phyloP scores from a whole-genome alignment of 2,888 invertebrate genomes.

The Stratiomys singularior region DNA sequence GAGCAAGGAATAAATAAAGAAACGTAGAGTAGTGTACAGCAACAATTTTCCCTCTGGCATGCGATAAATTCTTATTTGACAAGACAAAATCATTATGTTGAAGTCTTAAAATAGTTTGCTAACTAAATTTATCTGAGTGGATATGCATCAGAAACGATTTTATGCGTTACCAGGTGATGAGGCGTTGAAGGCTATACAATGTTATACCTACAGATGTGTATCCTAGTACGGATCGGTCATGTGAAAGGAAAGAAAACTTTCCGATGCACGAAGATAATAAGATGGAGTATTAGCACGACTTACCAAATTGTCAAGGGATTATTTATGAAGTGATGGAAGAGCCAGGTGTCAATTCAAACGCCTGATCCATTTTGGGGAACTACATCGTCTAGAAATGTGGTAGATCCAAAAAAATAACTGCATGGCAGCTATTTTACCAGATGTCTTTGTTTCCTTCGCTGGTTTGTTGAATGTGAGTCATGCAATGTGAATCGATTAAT shows the following conservation, averaged over 20 bases:
- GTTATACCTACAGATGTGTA: not conserved
- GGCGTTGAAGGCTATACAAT: not conserved
- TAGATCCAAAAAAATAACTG: no score
- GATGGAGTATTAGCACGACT: not conserved
- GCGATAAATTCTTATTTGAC: constrained; percentile 42
- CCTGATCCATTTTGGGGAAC: no score
- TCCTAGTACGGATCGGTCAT: not conserved
- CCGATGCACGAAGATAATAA: not conserved
- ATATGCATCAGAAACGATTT: not conserved
- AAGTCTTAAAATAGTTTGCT: constrained; percentile 24
- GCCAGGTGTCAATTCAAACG: constrained; percentile 24
- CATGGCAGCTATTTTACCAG: no score
- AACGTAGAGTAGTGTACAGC: not conserved
- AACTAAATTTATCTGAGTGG: constrained; percentile 2
- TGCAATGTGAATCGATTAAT: no score
- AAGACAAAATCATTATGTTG: constrained; percentile 39
- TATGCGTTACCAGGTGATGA: constrained; percentile 37
- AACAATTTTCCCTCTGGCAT: not conserved
- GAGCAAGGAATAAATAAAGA: no score
- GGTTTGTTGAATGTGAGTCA: no score
- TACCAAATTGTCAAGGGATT: not conserved
- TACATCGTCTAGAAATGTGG: no score
- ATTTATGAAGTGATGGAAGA: constrained; percentile 20
- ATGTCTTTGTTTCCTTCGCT: no score
- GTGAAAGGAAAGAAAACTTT: not conserved